Conservation (phyloP, 2,797 vertebrate species). For the Sebastes reedi region DNA sequence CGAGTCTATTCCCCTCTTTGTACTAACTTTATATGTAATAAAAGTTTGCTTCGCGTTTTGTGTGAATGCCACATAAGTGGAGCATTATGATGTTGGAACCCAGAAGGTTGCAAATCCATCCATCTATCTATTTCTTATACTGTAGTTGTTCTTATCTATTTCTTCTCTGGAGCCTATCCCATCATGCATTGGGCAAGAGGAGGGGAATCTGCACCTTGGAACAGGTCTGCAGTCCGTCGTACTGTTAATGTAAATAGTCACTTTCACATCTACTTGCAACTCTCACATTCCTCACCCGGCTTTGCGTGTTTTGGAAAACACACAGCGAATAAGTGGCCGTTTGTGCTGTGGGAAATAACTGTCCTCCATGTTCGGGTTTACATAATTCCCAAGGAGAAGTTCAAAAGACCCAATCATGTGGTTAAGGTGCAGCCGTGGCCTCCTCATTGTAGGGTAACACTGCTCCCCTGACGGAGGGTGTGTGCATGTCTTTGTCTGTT, state of each 20-base stretch:
- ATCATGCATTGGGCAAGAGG: neutral
- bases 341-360: constrained; percentile 40
- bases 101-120: neutral
- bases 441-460: constrained; percentile 51
- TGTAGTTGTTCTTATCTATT: too few species aligned
- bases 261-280: constrained; percentile 3
- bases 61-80: neutral
- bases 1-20: too few species aligned
- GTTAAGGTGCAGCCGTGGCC: constrained; percentile 58
- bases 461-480: constrained; percentile 49
- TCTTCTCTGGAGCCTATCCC: neutral
- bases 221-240: neutral
- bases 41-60: too few species aligned
- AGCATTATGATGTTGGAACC: neutral
- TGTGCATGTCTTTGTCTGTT: constrained; percentile 36
- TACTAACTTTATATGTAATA: too few species aligned
- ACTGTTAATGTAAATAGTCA: neutral
- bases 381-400: constrained; percentile 55
- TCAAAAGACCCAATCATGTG: constrained; percentile 68
- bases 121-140: neutral
- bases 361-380: constrained; percentile 43
- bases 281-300: neutral
- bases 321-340: neutral
- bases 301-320: constrained; percentile 22
- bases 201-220: neutral